These are phyloP conservation scores for Microvelia longipes DNA, from an alignment of 1,140 invertebrate species.

Conservation along the genomic window DNA sequence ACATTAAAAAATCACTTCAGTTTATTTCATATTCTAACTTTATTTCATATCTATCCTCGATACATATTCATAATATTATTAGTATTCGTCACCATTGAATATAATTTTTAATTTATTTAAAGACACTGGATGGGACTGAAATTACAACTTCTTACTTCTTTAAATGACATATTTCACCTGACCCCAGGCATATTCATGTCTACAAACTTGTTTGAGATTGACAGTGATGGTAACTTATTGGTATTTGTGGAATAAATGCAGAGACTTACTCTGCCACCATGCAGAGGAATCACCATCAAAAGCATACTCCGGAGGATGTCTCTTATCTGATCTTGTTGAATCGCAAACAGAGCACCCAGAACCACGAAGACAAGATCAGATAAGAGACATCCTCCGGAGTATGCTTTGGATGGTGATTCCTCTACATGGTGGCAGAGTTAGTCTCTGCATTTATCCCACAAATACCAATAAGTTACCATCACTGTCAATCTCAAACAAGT, in stretches of 20 bases:
- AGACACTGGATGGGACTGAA: too few relatives aligned
- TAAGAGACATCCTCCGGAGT: slow-evolving; percentile 65
- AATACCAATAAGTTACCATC: slow-evolving; percentile 78
- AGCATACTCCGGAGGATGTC: slow-evolving; percentile 70
- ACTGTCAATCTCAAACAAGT: slow-evolving; percentile 84
- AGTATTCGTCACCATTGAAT: too few relatives aligned
- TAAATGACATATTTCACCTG: too few relatives aligned
- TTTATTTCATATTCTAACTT: too few relatives aligned
- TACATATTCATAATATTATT: too few relatives aligned
- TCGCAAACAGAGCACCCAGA: slow-evolving; percentile 50
- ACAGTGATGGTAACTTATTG: slow-evolving; percentile 79
- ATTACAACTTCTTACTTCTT: too few relatives aligned
- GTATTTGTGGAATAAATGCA: slow-evolving; percentile 62
- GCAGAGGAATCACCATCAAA: slow-evolving; percentile 54
- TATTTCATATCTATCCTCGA: too few relatives aligned
- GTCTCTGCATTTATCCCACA: slow-evolving; percentile 58
- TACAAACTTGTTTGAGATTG: slow-evolving; percentile 88
- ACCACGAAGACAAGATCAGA: slow-evolving; percentile 40
- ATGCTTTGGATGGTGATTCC: slow-evolving; percentile 63
- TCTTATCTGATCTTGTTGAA: slow-evolving; percentile 52
- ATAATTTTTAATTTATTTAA: too few relatives aligned
- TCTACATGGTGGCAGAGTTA: slow-evolving; percentile 92
- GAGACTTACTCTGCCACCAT: slow-evolving; percentile 92
- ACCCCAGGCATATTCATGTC: too few relatives aligned
- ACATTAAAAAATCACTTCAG: too few relatives aligned